These are phyloP conservation scores for Drosophila insularis DNA, from an alignment of 1,140 invertebrate genomes.

Conservation along the genomic window DNA sequence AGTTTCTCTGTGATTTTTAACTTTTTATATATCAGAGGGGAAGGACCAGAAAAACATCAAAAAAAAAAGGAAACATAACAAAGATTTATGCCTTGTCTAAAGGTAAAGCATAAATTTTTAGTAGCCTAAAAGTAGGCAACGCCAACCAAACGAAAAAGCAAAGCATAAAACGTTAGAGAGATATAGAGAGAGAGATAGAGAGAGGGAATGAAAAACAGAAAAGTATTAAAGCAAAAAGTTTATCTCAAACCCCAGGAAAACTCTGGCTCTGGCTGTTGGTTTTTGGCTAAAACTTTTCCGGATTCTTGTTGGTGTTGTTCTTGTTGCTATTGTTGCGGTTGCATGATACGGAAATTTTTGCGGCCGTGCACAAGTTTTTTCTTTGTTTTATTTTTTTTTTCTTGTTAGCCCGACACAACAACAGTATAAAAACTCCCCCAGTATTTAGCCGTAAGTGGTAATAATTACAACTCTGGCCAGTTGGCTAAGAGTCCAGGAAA, in stretches of 20 bases:
- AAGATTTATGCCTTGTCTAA: slow-evolving; percentile 56
- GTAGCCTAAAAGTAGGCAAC: slow-evolving; percentile 40
- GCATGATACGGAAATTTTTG: slow-evolving; percentile 58
- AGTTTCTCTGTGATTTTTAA: slow-evolving; percentile 9
- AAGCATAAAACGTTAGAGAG: background rate
- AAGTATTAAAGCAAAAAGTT: slow-evolving; percentile 55
- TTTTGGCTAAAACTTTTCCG: slow-evolving; percentile 49
- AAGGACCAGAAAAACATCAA: background rate
- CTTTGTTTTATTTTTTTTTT: background rate
- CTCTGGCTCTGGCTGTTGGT: slow-evolving; percentile 21
- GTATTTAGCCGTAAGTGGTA: slow-evolving; percentile 81
- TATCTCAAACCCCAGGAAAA: slow-evolving; percentile 24
- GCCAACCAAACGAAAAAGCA: slow-evolving; percentile 4
- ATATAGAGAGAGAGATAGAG: background rate
- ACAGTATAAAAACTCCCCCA: slow-evolving; percentile 13
- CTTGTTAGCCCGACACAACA: background rate
- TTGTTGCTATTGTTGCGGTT: slow-evolving; percentile 35
- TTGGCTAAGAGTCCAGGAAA: background rate
- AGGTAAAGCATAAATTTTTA: slow-evolving; percentile 48
- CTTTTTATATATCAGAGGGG: background rate
- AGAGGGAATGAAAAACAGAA: slow-evolving; percentile 2
- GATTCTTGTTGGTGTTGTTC: slow-evolving; percentile 31
- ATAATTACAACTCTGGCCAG: slow-evolving; percentile 68
- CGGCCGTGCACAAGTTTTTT: slow-evolving; percentile 23
- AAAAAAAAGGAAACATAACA: slow-evolving; percentile 38